Conservation (phyloP, 2,113 vertebrate species). For the Tychaedon coryphoeus region DNA sequence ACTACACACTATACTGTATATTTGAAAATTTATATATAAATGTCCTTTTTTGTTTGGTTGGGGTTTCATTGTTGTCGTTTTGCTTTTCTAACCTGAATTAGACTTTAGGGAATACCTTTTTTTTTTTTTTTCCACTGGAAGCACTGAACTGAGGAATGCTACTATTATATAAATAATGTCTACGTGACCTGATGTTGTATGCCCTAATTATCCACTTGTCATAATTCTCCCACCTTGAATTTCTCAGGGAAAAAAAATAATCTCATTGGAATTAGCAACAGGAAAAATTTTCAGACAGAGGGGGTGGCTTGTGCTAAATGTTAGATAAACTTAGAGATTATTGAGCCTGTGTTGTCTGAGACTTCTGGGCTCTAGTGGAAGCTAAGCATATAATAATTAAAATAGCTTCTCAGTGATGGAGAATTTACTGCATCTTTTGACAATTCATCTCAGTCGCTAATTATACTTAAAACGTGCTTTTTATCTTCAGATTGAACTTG, state of each 20-base stretch:
- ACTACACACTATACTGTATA: background rate
- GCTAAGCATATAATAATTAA: background rate
- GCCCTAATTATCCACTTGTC: background rate
- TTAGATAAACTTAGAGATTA: constrained; percentile 5
- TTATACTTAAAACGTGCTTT: constrained; percentile 31
- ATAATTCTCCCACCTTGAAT: background rate
- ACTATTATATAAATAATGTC: background rate
- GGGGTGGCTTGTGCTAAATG: background rate
- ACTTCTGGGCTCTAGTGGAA: background rate
- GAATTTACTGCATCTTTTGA: constrained; percentile 39
- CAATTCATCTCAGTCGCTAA: constrained; percentile 9
- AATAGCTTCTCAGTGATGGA: constrained; percentile 33
- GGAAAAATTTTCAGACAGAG: background rate
- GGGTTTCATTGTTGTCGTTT: background rate
- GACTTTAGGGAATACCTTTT: background rate
- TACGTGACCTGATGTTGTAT: background rate
- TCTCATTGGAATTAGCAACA: background rate
- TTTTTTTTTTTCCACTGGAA: background rate
- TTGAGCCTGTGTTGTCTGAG: background rate
- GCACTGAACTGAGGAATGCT: background rate
- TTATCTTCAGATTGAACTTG: constrained; percentile 45
- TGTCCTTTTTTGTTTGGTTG: background rate
- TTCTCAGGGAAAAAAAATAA: background rate
- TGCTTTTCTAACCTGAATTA: background rate
- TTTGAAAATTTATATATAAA: background rate